A percentile compares a stretch with the other conserved stretches of the same genome.
Evolutionary conservation across 2,888 invertebrate genomes (phyloP).

Genomic region (Thecocarcelia acutangulata): DNA sequence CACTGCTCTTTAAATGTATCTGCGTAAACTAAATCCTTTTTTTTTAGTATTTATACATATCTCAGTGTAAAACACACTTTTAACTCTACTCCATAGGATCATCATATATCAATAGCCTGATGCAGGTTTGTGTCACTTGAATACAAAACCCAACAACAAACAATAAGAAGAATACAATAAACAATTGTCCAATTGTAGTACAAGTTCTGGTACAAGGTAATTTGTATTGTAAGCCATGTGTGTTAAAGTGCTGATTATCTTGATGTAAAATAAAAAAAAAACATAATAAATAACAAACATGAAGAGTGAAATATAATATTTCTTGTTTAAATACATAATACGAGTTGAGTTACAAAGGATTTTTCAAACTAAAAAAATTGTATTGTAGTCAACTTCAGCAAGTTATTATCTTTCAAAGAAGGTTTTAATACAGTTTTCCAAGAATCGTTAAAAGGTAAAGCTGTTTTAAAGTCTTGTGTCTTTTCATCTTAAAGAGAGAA

Average conservation of each 20-base stretch:
- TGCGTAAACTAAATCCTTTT: conserved; percentile 46
- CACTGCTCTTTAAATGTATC: conserved; percentile 20
- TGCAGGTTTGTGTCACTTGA: conserved; percentile 49
- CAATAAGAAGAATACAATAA: conserved; percentile 7
- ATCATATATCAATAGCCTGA: conserved; percentile 46
- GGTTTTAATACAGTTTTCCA: neutral
- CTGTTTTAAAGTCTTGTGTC: neutral
- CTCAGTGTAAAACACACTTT: too few relatives aligned
- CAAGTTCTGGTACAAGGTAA: conserved; percentile 45
- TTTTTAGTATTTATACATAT: neutral
- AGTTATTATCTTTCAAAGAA: conserved; percentile 20
- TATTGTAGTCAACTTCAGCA: conserved; percentile 13
- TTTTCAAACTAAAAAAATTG: conserved; percentile 3
- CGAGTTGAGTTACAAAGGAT: conserved; percentile 21
- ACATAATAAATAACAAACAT: conserved; percentile 26
- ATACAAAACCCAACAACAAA: conserved; percentile 13
- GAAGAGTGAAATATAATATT: conserved; percentile 47
- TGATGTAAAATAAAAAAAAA: too few relatives aligned
- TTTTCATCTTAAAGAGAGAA: neutral
- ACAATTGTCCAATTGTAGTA: conserved; percentile 35
- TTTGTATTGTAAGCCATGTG: conserved; percentile 65
- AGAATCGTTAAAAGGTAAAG: conserved; percentile 4
- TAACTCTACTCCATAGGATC: conserved; percentile 15
- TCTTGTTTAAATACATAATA: conserved; percentile 1
- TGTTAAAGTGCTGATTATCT: conserved; percentile 60